Percentiles rank a stretch among this genome's conserved stretches.
phyloP scores from a whole-genome alignment of 2,888 invertebrate genomes.

The Acleris emargana region DNA sequence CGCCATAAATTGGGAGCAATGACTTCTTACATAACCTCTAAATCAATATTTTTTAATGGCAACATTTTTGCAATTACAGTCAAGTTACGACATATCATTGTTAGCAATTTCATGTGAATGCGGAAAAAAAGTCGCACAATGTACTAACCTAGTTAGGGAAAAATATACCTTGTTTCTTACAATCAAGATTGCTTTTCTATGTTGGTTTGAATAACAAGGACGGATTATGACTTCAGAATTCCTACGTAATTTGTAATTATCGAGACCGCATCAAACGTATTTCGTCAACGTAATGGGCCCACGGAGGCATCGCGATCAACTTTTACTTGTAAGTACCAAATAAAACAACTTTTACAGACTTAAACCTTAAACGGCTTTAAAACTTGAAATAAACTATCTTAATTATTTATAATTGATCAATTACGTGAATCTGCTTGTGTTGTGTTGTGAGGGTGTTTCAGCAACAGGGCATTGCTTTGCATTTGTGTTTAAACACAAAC shows the following conservation, averaged over 20 bases:
- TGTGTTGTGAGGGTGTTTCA: too few relatives aligned
- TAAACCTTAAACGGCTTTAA: too few relatives aligned
- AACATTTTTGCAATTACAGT: conserved; percentile 5
- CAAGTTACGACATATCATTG: conserved; percentile 13
- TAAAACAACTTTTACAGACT: conserved; percentile 20
- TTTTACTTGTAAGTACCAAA: conserved; percentile 19
- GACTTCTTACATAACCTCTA: conserved; percentile 17
- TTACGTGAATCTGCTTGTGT: too few relatives aligned
- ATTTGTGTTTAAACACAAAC: too few relatives aligned
- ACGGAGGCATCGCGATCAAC: conserved; percentile 4
- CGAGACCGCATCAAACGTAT: conserved; percentile 26
- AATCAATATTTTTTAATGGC: conserved; percentile 28
- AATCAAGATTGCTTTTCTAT: neutral
- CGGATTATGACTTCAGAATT: conserved; percentile 1
- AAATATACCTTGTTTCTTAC: conserved; percentile 2
- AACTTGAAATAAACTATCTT: too few relatives aligned
- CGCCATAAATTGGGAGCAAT: conserved; percentile 16
- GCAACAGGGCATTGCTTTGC: too few relatives aligned
- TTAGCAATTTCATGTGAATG: conserved; percentile 23
- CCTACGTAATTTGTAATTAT: conserved; percentile 25
- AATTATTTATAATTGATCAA: too few relatives aligned
- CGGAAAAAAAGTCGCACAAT: conserved; percentile 18
- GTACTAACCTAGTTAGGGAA: neutral
- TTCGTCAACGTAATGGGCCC: conserved; percentile 15
- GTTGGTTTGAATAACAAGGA: too few relatives aligned